phyloP scores from a whole-genome alignment of 2,888 invertebrate species.

The Noctuana brunneofusca region DNA sequence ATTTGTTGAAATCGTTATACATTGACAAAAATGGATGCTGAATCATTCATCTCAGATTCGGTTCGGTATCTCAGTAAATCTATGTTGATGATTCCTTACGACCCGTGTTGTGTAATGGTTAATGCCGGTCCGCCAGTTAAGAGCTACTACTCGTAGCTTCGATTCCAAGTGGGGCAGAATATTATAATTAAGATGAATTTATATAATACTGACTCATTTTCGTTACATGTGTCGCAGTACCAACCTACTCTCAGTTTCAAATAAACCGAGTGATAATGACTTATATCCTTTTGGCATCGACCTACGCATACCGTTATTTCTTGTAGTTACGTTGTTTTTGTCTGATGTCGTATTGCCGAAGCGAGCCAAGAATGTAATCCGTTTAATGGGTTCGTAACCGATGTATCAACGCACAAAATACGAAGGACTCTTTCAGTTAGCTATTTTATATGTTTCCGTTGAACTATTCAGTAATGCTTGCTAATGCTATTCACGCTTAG shows the following conservation, averaged over 20 bases:
- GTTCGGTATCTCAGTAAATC: too few relatives aligned
- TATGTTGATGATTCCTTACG: too few relatives aligned
- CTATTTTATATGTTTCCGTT: slow-evolving; percentile 13
- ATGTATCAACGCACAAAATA: slow-evolving; percentile 52
- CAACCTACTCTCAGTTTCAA: background rate
- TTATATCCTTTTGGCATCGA: slow-evolving; percentile 45
- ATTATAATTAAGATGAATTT: too few relatives aligned
- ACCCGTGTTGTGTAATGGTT: too few relatives aligned
- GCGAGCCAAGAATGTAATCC: slow-evolving; percentile 68
- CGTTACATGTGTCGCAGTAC: too few relatives aligned
- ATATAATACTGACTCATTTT: too few relatives aligned
- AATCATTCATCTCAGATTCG: too few relatives aligned
- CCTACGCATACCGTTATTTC: slow-evolving; percentile 44
- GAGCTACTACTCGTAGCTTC: too few relatives aligned
- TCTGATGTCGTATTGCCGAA: slow-evolving; percentile 46
- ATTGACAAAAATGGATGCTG: too few relatives aligned
- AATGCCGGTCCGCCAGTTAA: too few relatives aligned
- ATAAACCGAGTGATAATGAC: background rate
- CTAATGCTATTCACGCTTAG: background rate
- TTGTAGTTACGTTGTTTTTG: slow-evolving; percentile 58
- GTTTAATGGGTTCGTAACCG: slow-evolving; percentile 65
- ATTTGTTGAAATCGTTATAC: too few relatives aligned
- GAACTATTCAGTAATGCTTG: slow-evolving; percentile 19
- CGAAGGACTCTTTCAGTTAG: slow-evolving; percentile 33
- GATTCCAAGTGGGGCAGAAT: too few relatives aligned